Evolutionary conservation across 2,888 invertebrate genomes (phyloP).

Genomic region (Monopis laevigella): DNA sequence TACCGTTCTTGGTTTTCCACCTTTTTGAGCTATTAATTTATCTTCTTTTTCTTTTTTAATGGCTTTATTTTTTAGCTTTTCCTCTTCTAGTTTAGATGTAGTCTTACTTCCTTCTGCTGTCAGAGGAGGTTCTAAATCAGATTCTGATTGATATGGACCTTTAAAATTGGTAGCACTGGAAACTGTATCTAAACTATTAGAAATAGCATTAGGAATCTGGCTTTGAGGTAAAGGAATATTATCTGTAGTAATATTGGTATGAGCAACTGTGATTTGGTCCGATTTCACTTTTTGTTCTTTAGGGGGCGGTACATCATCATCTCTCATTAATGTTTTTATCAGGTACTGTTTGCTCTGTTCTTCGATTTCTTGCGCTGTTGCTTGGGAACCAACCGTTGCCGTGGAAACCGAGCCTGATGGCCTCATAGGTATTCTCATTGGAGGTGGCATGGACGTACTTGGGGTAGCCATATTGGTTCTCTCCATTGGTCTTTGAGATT

Average conservation of each 20-base stretch:
- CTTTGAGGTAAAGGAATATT: neutral
- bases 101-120: slow-evolving; percentile 30
- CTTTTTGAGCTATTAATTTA: slow-evolving; percentile 40
- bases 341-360: slow-evolving; percentile 82
- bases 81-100: slow-evolving; percentile 25
- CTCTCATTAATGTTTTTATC: slow-evolving; percentile 89
- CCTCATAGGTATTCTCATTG: slow-evolving; percentile 36
- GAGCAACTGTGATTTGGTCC: slow-evolving; percentile 61
- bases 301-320: slow-evolving; percentile 79
- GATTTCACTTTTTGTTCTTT: slow-evolving; percentile 49
- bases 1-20: slow-evolving; percentile 44
- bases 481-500: no score
- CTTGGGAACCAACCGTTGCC: slow-evolving; percentile 54
- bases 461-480: no score
- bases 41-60: slow-evolving; percentile 31
- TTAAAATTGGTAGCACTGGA: slow-evolving; percentile 21
- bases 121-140: neutral
- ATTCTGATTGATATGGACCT: slow-evolving; percentile 32
- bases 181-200: slow-evolving; percentile 30
- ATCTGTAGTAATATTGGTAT: slow-evolving; percentile 52
- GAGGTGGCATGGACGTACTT: slow-evolving; percentile 1
- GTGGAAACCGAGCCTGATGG: slow-evolving; percentile 40
- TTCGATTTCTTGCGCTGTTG: slow-evolving; percentile 65
- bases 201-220: slow-evolving; percentile 18
- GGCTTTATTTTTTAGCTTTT: slow-evolving; percentile 23